Evolutionary conservation across 2,113 vertebrate genomes (phyloP).

Genomic region (Meles meles): DNA sequence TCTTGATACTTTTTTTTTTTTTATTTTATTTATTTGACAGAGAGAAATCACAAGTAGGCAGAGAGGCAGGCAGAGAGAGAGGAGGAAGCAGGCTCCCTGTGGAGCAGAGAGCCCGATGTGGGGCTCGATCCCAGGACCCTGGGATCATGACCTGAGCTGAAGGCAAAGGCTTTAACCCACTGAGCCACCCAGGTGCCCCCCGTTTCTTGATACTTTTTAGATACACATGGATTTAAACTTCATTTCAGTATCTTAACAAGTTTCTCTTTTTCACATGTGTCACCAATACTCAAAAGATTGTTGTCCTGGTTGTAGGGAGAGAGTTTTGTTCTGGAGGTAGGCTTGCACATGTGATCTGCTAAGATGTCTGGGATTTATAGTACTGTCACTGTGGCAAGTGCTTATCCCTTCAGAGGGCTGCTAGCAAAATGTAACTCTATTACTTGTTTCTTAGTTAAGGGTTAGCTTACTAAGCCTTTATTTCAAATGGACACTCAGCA

Average conservation of each 20-base stretch:
- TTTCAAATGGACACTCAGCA: not conserved
- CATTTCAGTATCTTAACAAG: not conserved
- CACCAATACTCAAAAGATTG: not conserved
- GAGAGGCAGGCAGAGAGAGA: no score
- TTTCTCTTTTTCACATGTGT: not conserved
- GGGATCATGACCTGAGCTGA: no score
- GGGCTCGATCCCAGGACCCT: no score
- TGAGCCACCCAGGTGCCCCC: no score
- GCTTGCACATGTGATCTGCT: accelerated
- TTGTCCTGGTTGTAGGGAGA: not conserved
- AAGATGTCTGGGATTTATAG: not conserved
- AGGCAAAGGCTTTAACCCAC: no score
- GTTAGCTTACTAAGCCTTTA: not conserved
- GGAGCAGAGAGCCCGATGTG: no score
- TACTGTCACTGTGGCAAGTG: not conserved
- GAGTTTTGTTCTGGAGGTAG: not conserved
- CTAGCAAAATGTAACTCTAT: not conserved
- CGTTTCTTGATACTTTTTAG: not conserved
- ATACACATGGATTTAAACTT: not conserved
- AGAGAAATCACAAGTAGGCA: no score
- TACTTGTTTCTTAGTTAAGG: not conserved
- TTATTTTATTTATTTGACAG: no score
- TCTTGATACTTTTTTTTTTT: not conserved
- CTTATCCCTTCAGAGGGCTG: not conserved
- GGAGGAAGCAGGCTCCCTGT: no score